Base-by-base conservation (phyloP, 2,797 vertebrate genomes). In the Sebastes ruberrimus region DNA sequence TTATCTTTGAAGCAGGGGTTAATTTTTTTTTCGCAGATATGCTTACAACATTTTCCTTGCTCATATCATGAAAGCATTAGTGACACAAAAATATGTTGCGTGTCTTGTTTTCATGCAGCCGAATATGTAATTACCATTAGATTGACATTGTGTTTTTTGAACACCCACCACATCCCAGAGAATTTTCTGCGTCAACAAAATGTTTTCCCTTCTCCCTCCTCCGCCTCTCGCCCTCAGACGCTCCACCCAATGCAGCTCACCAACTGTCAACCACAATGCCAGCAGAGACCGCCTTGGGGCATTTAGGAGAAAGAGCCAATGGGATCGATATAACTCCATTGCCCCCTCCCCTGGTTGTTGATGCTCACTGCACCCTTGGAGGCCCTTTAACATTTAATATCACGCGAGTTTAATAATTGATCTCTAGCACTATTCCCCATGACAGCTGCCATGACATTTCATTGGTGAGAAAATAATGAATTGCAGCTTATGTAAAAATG, bases 331-430 rank as follows among this genome's bases (percentile, higher is more conserved):
- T 38, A 67, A 84, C 76, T 86, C 80, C 67, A 78, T n/a, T 59
- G 75, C 84, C 57, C 88, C 89, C 84, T 74, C 83, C 75, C 22
- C 57, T 92, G 87, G 87, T 57, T 67, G 70, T n/a, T 64, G 32
- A 68, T 33, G 10, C 23, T 62, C 57, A 81, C 64, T 92, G 7
- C 92, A 88, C 5, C 62, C 23, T 22, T 33, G 9, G n/a, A 70
- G 22, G 20, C 16, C 9, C 42, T 65, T 65, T 27, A 46, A 46
- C 16, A 23, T 46, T 65, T 18, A 6, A 10, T 18, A 11, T 20
- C 30, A 62, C 20, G 18, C 3, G 2, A 30, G 57, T 30, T 32
- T 61, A 14, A 32, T 20, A 61, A 10, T 14, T 38, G 11, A 35
- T 42, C 62, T 64, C 14, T 10, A 9, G 8, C 52, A 22, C n/a